Percentiles rank a stretch among this genome's conserved stretches.
Conservation (phyloP, 2,113 vertebrate species). For the Marmota monax region DNA sequence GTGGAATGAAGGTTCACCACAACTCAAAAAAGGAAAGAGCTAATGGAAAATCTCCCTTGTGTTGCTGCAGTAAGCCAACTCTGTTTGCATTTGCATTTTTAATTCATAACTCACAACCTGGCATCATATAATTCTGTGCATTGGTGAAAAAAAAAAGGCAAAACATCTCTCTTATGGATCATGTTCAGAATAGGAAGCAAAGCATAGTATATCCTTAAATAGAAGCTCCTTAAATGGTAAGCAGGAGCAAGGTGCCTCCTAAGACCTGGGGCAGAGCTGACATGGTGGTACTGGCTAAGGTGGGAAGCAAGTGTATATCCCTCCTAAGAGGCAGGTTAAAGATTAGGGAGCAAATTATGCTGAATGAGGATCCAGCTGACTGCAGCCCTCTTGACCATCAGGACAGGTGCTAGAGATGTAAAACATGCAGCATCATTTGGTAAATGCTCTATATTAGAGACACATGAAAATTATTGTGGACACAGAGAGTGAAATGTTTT, state of each 20-base stretch:
- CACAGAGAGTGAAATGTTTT: background rate
- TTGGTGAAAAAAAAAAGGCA: background rate
- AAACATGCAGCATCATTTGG: accelerated
- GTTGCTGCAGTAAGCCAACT: conserved; percentile 64
- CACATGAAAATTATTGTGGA: background rate
- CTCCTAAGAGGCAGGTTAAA: accelerated
- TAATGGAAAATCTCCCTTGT: conserved; percentile 79
- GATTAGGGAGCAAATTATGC: background rate
- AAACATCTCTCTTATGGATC: background rate
- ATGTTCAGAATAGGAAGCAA: conserved; percentile 13
- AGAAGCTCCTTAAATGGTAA: background rate
- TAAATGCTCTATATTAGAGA: background rate
- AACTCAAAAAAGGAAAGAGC: conserved; percentile 74
- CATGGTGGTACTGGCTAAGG: no score
- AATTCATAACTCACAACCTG: conserved; percentile 46
- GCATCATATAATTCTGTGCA: conserved; percentile 32
- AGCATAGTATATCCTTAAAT: background rate
- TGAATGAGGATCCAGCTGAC: background rate
- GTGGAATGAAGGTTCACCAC: conserved; percentile 70
- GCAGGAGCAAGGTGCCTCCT: background rate
- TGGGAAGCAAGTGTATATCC: background rate
- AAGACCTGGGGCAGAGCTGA: background rate
- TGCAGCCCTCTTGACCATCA: background rate
- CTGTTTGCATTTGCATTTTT: conserved; percentile 61
- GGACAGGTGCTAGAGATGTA: background rate